phyloP scores from a whole-genome alignment of 2,888 invertebrate species.

The Xylota segnis region DNA sequence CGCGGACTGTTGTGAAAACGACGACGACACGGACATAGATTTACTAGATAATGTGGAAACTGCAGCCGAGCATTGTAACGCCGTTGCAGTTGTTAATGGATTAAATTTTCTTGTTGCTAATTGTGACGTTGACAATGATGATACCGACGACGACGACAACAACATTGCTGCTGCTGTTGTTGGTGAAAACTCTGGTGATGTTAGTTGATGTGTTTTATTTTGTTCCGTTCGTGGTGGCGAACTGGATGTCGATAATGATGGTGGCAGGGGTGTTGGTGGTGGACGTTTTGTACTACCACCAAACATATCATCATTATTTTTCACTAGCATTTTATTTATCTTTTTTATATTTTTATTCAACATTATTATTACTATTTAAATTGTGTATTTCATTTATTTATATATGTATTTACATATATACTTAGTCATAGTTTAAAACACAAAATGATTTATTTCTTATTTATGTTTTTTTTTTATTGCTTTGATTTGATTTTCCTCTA shows the following conservation, averaged over 20 bases:
- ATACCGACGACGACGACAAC: not conserved
- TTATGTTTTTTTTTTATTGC: not conserved
- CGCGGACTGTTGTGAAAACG: slow-evolving; percentile 32
- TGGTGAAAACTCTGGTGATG: slow-evolving; percentile 27
- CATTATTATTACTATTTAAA: slow-evolving; percentile 28
- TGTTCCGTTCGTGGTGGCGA: slow-evolving; percentile 24
- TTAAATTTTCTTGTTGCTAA: slow-evolving; percentile 30
- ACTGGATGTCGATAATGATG: slow-evolving; percentile 5
- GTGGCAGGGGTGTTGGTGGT: slow-evolving; percentile 57
- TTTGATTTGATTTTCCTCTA: not conserved
- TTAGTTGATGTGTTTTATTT: slow-evolving; percentile 24
- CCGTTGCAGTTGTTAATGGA: slow-evolving; percentile 15
- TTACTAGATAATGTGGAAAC: slow-evolving; percentile 46
- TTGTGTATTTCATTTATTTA: slow-evolving; percentile 4
- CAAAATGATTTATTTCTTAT: not conserved
- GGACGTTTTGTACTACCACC: slow-evolving; percentile 77
- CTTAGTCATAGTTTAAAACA: slow-evolving; percentile 15
- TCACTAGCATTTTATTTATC: slow-evolving; percentile 63
- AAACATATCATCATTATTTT: slow-evolving; percentile 72
- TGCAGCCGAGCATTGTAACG: slow-evolving; percentile 18
- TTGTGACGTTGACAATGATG: slow-evolving; percentile 19
- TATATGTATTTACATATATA: slow-evolving; percentile 19
- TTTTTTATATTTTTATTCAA: slow-evolving; percentile 58
- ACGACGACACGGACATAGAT: slow-evolving; percentile 48
- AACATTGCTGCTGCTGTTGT: slow-evolving; percentile 1